Evolutionary conservation across 2,888 invertebrate species (phyloP).

Genomic region (Microchrysa polita): DNA sequence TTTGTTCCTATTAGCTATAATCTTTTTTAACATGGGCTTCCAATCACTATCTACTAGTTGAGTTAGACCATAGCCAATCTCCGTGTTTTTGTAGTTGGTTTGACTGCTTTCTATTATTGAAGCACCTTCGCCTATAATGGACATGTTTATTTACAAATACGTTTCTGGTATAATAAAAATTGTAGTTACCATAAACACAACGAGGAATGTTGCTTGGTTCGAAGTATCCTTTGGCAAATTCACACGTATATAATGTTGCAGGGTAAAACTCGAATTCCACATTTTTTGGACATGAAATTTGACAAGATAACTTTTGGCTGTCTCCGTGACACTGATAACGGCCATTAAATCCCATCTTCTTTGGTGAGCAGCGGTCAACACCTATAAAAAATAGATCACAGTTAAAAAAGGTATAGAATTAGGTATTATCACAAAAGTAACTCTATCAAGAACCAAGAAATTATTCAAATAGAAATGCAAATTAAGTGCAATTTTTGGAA

Average conservation of each 20-base stretch:
- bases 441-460: too few relatives aligned
- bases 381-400: too few relatives aligned
- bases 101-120: slow-evolving; percentile 53
- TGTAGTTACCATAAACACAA: slow-evolving; percentile 71
- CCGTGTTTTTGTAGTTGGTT: neutral
- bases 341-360: slow-evolving; percentile 78
- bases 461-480: too few relatives aligned
- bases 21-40: slow-evolving; percentile 40
- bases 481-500: too few relatives aligned
- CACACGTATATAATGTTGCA: slow-evolving; percentile 72
- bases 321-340: slow-evolving; percentile 77
- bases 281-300: slow-evolving; percentile 73
- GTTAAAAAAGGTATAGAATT: too few relatives aligned
- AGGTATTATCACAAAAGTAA: too few relatives aligned
- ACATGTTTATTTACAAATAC: neutral
- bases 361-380: slow-evolving; percentile 69
- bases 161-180: too few relatives aligned
- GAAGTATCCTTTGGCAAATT: slow-evolving; percentile 73
- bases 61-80: neutral
- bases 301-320: slow-evolving; percentile 71
- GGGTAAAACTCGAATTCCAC: slow-evolving; percentile 71
- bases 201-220: slow-evolving; percentile 76
- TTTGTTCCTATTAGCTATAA: slow-evolving; percentile 33
- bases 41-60: slow-evolving; percentile 33
- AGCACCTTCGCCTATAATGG: neutral